Evolutionary conservation across 2,113 vertebrate species (phyloP).

Genomic region (Heterocephalus glaber): DNA sequence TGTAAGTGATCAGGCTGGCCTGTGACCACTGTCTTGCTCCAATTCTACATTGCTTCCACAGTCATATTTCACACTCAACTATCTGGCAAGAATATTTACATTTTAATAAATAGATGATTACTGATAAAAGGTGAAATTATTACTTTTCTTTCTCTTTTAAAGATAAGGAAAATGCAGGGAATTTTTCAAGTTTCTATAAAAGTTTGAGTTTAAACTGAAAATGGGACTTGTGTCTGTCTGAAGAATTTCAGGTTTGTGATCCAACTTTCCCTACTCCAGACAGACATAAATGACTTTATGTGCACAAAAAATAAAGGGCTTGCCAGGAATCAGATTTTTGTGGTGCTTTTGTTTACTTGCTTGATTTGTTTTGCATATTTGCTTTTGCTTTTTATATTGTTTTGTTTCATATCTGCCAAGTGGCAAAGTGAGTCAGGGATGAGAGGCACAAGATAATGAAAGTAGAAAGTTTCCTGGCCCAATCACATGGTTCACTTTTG

Average conservation of each 20-base stretch:
- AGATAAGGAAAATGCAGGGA: not conserved
- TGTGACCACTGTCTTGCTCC: accelerated
- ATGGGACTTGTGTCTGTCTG: not conserved
- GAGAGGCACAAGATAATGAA: not conserved
- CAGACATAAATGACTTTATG: not conserved
- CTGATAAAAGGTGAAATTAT: not conserved
- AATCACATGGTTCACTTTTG: not conserved
- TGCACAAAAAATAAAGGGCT: not conserved
- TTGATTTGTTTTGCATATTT: not conserved
- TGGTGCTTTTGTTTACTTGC: not conserved
- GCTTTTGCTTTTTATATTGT: not conserved
- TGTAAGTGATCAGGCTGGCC: accelerated
- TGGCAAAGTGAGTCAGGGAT: not conserved
- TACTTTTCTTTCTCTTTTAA: not conserved
- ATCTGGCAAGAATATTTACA: not conserved
- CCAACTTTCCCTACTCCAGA: not conserved
- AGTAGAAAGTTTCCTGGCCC: no score
- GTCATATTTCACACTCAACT: not conserved
- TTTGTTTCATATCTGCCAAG: not conserved
- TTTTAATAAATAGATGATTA: not conserved
- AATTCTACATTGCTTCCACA: not conserved
- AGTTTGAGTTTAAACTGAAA: not conserved
- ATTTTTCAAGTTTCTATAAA: not conserved
- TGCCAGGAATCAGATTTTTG: not conserved
- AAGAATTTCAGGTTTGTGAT: not conserved